Conservation (phyloP, 2,888 invertebrate species). For the Sinopyrophorus schimmeli region DNA sequence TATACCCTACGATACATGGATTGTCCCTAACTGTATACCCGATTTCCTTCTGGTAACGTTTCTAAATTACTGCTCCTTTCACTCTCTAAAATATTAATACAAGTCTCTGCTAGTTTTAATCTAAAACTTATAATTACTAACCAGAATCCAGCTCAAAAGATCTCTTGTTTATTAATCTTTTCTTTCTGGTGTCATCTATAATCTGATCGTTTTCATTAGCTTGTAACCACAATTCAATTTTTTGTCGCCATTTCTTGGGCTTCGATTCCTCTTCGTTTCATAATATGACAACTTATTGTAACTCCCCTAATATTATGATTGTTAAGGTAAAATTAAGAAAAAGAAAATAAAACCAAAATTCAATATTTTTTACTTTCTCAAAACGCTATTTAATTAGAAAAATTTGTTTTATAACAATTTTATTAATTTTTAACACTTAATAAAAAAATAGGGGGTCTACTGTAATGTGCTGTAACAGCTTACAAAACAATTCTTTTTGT, state of each 20-base stretch:
- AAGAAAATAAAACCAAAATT: no score
- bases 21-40: conserved; percentile 56
- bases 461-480: no score
- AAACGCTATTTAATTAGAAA: no score
- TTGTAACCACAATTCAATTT: conserved; percentile 89
- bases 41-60: conserved; percentile 73
- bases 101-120: conserved; percentile 3
- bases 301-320: no score
- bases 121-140: no score
- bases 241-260: conserved; percentile 81
- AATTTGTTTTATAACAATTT: no score
- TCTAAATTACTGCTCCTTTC: conserved; percentile 74
- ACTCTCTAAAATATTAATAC: conserved; percentile 62
- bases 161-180: conserved; percentile 71
- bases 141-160: conserved; percentile 86
- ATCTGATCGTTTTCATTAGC: conserved; percentile 82
- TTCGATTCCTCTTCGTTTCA: conserved; percentile 60
- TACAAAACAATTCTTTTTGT: no score
- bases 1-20: conserved; percentile 65
- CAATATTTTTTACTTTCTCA: no score
- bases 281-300: no score
- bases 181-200: conserved; percentile 69
- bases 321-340: no score
- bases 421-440: no score
- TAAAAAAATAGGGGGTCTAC: no score